Conservation (phyloP, 2,797 vertebrate species). For the Coracias cyanogaster region DNA sequence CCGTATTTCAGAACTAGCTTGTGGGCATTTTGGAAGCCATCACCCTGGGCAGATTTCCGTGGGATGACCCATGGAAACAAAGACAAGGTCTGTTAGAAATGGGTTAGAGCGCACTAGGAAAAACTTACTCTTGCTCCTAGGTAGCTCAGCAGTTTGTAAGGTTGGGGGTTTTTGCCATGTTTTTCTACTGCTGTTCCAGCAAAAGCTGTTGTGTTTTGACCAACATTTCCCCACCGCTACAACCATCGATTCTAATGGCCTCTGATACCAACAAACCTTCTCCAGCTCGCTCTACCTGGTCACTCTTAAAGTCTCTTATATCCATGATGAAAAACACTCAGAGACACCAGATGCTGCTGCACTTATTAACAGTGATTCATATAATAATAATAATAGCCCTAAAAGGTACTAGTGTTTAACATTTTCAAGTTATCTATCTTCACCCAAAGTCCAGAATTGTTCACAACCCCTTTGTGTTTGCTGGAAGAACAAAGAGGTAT, state of each 20-base stretch:
- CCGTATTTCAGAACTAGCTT: rapidly evolving
- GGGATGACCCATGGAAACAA: not conserved
- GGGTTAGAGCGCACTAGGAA: not conserved
- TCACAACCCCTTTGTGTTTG: not conserved
- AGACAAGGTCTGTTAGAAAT: not conserved
- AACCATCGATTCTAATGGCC: not conserved
- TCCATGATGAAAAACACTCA: not conserved
- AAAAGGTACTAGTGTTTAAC: not conserved
- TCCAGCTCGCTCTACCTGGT: not conserved
- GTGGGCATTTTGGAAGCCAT: rapidly evolving
- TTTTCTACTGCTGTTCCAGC: not conserved
- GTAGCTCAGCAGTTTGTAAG: not conserved
- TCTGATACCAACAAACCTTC: not conserved
- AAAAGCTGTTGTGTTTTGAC: not conserved
- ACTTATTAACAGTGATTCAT: not conserved
- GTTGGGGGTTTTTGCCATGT: not conserved
- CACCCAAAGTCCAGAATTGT: not conserved
- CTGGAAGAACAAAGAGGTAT: not conserved
- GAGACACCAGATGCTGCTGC: not conserved
- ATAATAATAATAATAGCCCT: not conserved
- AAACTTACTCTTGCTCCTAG: not conserved
- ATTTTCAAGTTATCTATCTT: not conserved
- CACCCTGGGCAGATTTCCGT: not conserved
- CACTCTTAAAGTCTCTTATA: not conserved
- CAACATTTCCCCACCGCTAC: not conserved